Base-by-base conservation (phyloP, 2,888 invertebrate species). In the Nomada ruficornis region DNA sequence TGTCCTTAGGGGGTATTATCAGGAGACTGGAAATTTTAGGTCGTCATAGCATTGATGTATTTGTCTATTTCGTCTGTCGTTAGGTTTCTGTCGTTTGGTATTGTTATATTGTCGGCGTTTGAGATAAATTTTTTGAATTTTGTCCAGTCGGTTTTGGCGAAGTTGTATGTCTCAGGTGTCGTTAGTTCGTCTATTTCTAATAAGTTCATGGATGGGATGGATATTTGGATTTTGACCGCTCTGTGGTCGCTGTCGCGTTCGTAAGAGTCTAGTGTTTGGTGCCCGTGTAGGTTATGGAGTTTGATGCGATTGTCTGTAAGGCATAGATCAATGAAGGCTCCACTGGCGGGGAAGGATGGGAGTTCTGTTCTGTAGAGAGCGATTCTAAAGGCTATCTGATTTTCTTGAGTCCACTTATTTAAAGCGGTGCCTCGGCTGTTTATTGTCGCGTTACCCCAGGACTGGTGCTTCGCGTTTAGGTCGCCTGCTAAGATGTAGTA, bases 401-500 rank as follows among this genome's bases (percentile, higher is more conserved):
- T 76, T 29, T 55, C 18, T 0, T n/a, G 1, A 0, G 23, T 11
- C 69, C 69, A 76, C 0, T 18, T 23, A 13, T 70, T 11, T 0
- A 76, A 10, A 0, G 23, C 1, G 2, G 10, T 15, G 1, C 64
- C 76, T 26, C 68, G 20, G 0, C 20, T 42, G 10, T 68, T 68
- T 1, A 55, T 29, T 15, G 23, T 20, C 1, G 15, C 0, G 3
- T 75, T 75, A 2, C n/a, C 15, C 68, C 75, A 75, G 10, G 36
- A 18, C 0, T n/a, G 1, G 18, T 75, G 68, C 29, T 62, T 44
- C 0, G 62, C 68, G 7, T 88, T 86, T 4, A 84, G 20, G 15
- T 88, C 87, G 0, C 87, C 83, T 0, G 85, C 85, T 3, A 88
- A 9, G 0, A 86, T n/a, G 18, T 65, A 88, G 10, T 60, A 82